Base-by-base conservation (phyloP, 2,113 vertebrate species). In the Pleuronectes platessa region DNA sequence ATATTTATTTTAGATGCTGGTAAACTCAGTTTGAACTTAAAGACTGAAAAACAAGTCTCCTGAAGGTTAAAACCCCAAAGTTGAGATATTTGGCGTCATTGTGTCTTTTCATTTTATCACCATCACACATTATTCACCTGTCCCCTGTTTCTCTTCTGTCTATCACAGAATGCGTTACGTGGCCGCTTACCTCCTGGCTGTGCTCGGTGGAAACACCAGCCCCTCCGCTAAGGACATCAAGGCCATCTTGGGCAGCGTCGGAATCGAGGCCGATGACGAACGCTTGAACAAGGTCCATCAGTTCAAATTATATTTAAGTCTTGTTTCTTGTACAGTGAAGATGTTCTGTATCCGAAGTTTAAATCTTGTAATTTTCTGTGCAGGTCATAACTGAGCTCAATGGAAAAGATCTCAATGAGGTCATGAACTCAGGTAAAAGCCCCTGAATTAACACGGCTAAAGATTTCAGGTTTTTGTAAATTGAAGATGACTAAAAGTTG, bases 161-260 rank as follows among this genome's bases (percentile, higher is more conserved):
- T 2, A 37, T 59, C 2, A 2, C 84, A 96, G 95, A 94, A 96
- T 96, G 95, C 95, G 95, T 96, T 96, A 96, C 95, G 94, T 96
- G 94, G 94, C 95, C 94, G 95, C 95, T 95, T 96, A 95, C 94
- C 94, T 96, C 61, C 92, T 96, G 76, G 93, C 95, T 89, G 92
- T 88, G 24, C 94, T 96, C 18, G 95, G 95, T 90, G 95, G 95
- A 60, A 96, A 95, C 79, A 88, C 69, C 93, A 95, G 81, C 84
- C 95, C 95, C 82, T 87, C 93, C 35, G 79, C 94, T 62, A 96
- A 95, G 74, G 94, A 95, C 85, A 94, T 96, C 82, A 96, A 96
- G 81, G 88, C 82, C 76, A 96, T 96, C 78, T 84, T 96, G 71
- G 91, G 92, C 78, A 96, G 95, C 54, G 95, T 96, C 20, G 95